A percentile compares a stretch with the other conserved stretches of the same genome.
phyloP scores from a whole-genome alignment of 2,888 invertebrate genomes.

The Hypolimnas misippus region DNA sequence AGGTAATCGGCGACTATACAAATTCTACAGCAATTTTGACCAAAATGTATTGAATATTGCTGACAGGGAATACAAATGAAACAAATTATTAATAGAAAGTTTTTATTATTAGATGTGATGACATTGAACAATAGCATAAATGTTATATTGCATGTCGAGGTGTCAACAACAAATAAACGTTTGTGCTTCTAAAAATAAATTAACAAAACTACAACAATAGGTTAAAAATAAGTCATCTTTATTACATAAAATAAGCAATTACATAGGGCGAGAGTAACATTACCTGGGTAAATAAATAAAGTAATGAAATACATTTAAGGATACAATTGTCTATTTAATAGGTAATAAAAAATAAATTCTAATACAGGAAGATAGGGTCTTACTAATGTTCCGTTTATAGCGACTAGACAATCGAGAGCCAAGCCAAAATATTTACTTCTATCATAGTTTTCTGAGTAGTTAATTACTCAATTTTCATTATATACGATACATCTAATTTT shows the following conservation, averaged over 20 bases:
- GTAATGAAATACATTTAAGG: not conserved
- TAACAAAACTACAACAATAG: constrained; percentile 80
- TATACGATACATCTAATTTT: constrained; percentile 41
- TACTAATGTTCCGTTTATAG: constrained; percentile 4
- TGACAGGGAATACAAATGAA: constrained; percentile 61
- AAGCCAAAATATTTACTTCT: constrained; percentile 37
- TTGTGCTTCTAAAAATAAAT: constrained; percentile 82
- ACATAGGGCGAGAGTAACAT: constrained; percentile 77
- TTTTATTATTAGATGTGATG: constrained; percentile 83
- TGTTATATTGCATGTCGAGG: constrained; percentile 75
- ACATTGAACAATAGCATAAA: constrained; percentile 78
- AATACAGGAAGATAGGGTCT: not conserved
- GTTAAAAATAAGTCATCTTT: constrained; percentile 63
- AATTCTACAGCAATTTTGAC: too few relatives aligned
- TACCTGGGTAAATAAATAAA: constrained; percentile 50
- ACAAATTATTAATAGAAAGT: constrained; percentile 61
- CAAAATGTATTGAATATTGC: too few relatives aligned
- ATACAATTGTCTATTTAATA: not conserved
- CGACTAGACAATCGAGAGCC: constrained; percentile 63
- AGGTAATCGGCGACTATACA: too few relatives aligned
- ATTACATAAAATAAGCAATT: constrained; percentile 66
- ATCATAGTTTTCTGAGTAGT: constrained; percentile 30
- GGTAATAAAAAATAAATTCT: not conserved
- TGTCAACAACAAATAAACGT: constrained; percentile 81
- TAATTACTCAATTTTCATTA: constrained; percentile 30